A percentile compares a stretch with the other conserved stretches of the same genome.
phyloP scores from a whole-genome alignment of 2,113 vertebrate genomes.

The Etheostoma spectabile region DNA sequence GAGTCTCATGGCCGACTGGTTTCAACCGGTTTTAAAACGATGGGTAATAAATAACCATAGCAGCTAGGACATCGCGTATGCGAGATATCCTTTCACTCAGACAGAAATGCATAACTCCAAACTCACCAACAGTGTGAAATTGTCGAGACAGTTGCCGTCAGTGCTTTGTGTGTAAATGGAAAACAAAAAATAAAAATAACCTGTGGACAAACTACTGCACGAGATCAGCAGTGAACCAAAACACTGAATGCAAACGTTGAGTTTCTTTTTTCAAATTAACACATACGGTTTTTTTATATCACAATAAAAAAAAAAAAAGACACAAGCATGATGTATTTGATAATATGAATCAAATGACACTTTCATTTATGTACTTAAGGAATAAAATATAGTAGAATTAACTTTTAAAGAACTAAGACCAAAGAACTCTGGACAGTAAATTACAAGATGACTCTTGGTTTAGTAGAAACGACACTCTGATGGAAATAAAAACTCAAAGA shows the following conservation, averaged over 20 bases:
- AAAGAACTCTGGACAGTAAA: slow-evolving; percentile 49
- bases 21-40: background rate
- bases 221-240: slow-evolving; percentile 2
- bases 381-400: slow-evolving; percentile 71
- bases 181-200: background rate
- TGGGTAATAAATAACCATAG: slow-evolving; percentile 22
- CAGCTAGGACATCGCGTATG: slow-evolving; percentile 11
- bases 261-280: slow-evolving; percentile 30
- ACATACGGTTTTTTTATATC: slow-evolving; percentile 35
- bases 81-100: background rate
- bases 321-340: slow-evolving; percentile 9
- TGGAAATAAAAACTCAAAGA: slow-evolving; percentile 69
- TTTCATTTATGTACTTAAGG: slow-evolving; percentile 58
- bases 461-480: slow-evolving; percentile 54
- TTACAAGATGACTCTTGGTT: slow-evolving; percentile 44
- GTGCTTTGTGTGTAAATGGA: slow-evolving; percentile 16
- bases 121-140: background rate
- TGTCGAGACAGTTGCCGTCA: background rate
- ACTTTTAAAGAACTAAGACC: slow-evolving; percentile 80
- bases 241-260: slow-evolving; percentile 34
- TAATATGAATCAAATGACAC: slow-evolving; percentile 51
- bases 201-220: background rate
- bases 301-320: slow-evolving; percentile 41
- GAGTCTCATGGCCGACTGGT: background rate
- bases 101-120: slow-evolving; percentile 16